Percentiles rank a stretch among this genome's conserved stretches.
Conservation (phyloP, 2,113 vertebrate genomes). For the Hyla sarda region DNA sequence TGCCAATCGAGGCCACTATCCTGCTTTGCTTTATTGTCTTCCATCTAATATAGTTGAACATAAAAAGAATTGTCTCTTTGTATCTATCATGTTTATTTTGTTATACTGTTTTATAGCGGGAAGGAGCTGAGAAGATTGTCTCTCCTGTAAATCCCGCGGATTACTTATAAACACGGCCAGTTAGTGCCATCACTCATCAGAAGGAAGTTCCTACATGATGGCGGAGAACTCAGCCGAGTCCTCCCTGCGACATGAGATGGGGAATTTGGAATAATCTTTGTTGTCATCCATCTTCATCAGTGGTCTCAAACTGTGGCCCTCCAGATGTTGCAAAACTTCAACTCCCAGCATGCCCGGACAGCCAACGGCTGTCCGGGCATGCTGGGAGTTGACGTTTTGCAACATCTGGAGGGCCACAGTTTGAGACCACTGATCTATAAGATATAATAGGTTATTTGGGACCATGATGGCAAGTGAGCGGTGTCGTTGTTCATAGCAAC, state of each 20-base stretch:
- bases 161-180: slow-evolving; percentile 41
- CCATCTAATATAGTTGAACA: slow-evolving; percentile 55
- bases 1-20: slow-evolving; percentile 41
- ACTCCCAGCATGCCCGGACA: too few species aligned
- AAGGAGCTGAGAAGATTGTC: slow-evolving; percentile 39
- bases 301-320: too few species aligned
- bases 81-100: slow-evolving; percentile 59
- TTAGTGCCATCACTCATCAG: slow-evolving; percentile 19
- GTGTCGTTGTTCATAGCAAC: too few species aligned
- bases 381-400: too few species aligned
- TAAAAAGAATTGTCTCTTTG: slow-evolving; percentile 58
- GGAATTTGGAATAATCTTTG: not conserved
- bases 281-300: not conserved
- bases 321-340: too few species aligned
- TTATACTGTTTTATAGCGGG: slow-evolving; percentile 53
- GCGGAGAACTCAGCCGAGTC: not conserved
- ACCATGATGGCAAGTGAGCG: too few species aligned
- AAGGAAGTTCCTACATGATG: not conserved
- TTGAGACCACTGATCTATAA: not conserved
- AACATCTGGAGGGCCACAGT: too few species aligned
- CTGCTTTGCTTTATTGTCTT: slow-evolving; percentile 49
- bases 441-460: too few species aligned
- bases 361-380: too few species aligned
- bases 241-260: not conserved
- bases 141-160: slow-evolving; percentile 45